phyloP scores from a whole-genome alignment of 2,888 invertebrate genomes.

The Rhogogaster chlorosoma region DNA sequence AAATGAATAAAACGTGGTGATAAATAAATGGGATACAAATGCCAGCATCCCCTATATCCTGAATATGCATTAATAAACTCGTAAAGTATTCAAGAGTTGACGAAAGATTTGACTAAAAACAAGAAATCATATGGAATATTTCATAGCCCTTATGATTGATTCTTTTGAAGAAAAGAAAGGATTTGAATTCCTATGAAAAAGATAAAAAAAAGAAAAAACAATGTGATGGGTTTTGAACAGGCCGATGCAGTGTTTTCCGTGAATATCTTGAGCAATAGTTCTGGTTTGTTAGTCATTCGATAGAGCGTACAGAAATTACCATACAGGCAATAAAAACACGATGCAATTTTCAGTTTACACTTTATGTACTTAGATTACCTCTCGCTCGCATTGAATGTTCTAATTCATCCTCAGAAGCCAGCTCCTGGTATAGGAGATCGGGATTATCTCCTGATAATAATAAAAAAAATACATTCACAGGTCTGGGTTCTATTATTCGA shows the following conservation, averaged over 20 bases:
- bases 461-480: constrained; percentile 60
- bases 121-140: background rate
- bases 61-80: background rate
- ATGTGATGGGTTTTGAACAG: background rate
- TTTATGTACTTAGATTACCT: constrained; percentile 68
- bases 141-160: background rate
- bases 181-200: background rate
- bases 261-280: background rate
- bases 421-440: constrained; percentile 81
- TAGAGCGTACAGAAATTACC: background rate
- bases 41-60: constrained; percentile 31
- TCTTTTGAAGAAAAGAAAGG: background rate
- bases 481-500: background rate
- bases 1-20: background rate
- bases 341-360: constrained; percentile 31
- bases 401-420: constrained; percentile 77
- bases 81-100: background rate
- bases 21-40: constrained; percentile 35
- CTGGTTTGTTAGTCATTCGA: constrained; percentile 37
- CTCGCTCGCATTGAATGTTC: constrained; percentile 68
- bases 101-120: background rate
- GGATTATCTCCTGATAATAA: constrained; percentile 80
- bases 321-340: constrained; percentile 46
- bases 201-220: background rate
- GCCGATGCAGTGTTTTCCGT: background rate